phyloP scores from a whole-genome alignment of 2,888 invertebrate species.

The Gastracanthus pulcherrimus region DNA sequence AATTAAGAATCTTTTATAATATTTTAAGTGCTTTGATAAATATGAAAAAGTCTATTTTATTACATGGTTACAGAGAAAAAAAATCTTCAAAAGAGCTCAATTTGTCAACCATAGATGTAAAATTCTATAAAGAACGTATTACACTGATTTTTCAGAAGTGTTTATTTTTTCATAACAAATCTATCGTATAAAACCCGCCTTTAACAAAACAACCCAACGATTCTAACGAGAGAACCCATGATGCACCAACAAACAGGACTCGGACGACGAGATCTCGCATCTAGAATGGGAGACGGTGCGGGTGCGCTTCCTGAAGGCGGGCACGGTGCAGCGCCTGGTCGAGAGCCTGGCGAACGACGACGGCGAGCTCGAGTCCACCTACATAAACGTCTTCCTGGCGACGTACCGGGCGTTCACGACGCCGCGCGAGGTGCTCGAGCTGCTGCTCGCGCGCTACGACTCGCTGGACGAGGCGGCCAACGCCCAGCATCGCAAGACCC shows the following conservation, averaged over 20 bases:
- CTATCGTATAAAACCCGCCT: no score
- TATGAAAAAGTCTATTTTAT: no score
- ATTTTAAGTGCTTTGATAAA: no score
- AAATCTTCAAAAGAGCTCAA: no score
- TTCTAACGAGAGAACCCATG: background rate
- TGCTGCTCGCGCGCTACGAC: constrained; percentile 88
- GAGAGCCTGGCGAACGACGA: constrained; percentile 96
- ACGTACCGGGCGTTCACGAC: constrained; percentile 96
- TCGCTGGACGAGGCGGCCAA: constrained; percentile 82
- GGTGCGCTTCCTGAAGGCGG: constrained; percentile 96
- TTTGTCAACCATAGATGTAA: no score
- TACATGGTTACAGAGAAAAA: no score
- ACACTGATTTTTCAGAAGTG: no score
- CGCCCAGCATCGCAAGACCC: constrained; percentile 87
- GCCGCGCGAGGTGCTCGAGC: constrained; percentile 89
- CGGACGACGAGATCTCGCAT: constrained; percentile 95
- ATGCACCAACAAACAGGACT: constrained; percentile 80
- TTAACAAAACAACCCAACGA: background rate
- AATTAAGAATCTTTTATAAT: no score
- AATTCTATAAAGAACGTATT: no score
- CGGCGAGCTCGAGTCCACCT: constrained; percentile 97
- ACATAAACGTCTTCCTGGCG: constrained; percentile 97
- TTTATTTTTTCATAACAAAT: no score
- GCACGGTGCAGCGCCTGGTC: constrained; percentile 94
- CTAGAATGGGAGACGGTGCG: constrained; percentile 99